These are phyloP conservation scores for Phenganax marumi DNA, from an alignment of 92 coral and sea anemone species.

Conservation along the genomic window DNA sequence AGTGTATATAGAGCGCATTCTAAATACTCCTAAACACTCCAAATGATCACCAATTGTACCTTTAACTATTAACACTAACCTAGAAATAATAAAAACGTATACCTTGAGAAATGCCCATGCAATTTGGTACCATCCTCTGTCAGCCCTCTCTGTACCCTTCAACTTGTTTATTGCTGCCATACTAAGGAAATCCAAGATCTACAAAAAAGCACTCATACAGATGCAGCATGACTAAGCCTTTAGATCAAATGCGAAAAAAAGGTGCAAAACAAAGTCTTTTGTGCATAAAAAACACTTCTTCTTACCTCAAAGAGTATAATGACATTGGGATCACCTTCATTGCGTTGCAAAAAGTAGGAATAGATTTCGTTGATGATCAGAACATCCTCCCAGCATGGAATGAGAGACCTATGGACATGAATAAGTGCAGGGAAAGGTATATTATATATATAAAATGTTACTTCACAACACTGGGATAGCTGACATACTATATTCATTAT, in stretches of 20 bases:
- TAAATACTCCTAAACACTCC: not conserved
- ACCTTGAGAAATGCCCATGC: constrained; percentile 99
- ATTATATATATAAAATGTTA: no score
- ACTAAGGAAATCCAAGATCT: constrained; percentile 93
- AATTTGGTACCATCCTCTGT: constrained; percentile 95
- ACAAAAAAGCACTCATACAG: not conserved
- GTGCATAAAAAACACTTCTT: not conserved
- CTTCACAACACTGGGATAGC: no score
- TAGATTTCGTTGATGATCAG: constrained; percentile 83
- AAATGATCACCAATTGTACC: not conserved
- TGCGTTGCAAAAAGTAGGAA: constrained; percentile 73
- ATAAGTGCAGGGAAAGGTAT: not conserved
- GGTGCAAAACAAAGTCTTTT: not conserved
- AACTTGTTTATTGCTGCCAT: constrained; percentile 79
- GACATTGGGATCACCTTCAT: constrained; percentile 85
- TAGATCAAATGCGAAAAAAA: no score
- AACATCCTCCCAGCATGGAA: constrained; percentile 96
- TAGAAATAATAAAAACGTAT: not conserved
- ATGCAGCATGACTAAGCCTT: not conserved
- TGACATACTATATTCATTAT: no score
- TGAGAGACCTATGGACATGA: constrained; percentile 63
- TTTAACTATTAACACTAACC: not conserved
- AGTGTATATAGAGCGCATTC: not conserved
- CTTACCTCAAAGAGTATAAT: constrained; percentile 91
- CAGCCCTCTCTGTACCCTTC: constrained; percentile 48